phyloP scores from a whole-genome alignment of 2,888 invertebrate species.

The Heliconius cydno region DNA sequence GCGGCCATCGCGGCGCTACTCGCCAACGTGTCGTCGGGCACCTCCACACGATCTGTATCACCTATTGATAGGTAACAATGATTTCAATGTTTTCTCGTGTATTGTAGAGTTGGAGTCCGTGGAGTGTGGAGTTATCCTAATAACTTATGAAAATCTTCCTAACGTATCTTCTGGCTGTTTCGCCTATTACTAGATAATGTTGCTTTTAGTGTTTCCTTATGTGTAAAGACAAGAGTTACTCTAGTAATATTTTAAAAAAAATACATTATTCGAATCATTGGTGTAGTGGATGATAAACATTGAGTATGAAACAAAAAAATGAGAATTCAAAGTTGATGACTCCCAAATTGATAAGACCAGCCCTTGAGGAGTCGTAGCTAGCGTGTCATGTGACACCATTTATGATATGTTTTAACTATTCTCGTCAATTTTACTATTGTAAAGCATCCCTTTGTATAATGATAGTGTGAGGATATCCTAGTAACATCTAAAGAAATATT shows the following conservation, averaged over 20 bases:
- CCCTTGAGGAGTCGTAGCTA: too few relatives aligned
- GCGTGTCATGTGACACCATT: not conserved
- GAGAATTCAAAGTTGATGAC: too few relatives aligned
- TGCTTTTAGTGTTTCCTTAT: too few relatives aligned
- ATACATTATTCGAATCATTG: too few relatives aligned
- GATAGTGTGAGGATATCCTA: not conserved
- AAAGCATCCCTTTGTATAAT: not conserved
- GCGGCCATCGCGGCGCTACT: constrained; percentile 67
- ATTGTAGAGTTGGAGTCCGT: not conserved
- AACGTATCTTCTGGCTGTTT: too few relatives aligned
- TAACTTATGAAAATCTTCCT: not conserved
- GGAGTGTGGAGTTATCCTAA: not conserved
- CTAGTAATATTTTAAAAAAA: too few relatives aligned
- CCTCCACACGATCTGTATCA: constrained; percentile 85
- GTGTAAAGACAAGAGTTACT: too few relatives aligned
- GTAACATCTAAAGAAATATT: not conserved
- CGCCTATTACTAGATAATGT: too few relatives aligned
- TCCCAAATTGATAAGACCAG: too few relatives aligned
- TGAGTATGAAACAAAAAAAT: too few relatives aligned
- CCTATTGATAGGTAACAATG: constrained; percentile 80
- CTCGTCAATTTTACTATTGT: not conserved
- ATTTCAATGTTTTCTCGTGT: not conserved
- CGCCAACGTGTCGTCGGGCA: constrained; percentile 81
- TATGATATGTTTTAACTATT: not conserved
- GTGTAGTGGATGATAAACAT: too few relatives aligned